phyloP scores from a whole-genome alignment of 1,140 invertebrate species.

The Platyscapa corneri region DNA sequence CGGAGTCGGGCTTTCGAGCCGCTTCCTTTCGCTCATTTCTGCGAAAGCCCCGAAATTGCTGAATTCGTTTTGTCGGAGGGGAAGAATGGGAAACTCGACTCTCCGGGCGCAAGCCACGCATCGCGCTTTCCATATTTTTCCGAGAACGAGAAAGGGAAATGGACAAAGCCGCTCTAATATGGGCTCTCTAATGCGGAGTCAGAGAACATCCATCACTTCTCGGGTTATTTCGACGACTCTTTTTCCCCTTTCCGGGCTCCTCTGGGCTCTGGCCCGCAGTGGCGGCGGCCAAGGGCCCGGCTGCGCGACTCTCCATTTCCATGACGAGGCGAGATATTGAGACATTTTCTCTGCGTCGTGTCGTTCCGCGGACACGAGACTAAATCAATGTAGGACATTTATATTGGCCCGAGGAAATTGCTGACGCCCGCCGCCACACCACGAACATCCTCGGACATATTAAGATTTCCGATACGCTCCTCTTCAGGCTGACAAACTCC shows the following conservation, averaged over 20 bases:
- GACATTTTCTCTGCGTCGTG: slow-evolving; percentile 54
- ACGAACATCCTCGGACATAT: slow-evolving; percentile 68
- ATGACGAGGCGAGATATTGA: slow-evolving; percentile 56
- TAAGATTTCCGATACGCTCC: slow-evolving; percentile 71
- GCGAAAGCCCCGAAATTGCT: too few species aligned
- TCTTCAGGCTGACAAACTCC: slow-evolving; percentile 49
- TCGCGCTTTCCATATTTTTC: not conserved
- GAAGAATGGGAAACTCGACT: too few species aligned
- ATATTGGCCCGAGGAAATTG: slow-evolving; percentile 71
- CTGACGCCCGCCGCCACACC: slow-evolving; percentile 61
- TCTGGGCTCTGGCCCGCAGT: not conserved
- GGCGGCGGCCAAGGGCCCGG: not conserved
- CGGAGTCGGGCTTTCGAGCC: too few species aligned
- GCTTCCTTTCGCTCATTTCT: too few species aligned
- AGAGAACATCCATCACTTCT: slow-evolving; percentile 43
- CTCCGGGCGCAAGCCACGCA: not conserved
- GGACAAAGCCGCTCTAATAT: slow-evolving; percentile 25
- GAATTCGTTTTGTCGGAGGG: too few species aligned
- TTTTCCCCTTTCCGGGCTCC: slow-evolving; percentile 10
- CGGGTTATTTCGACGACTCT: slow-evolving; percentile 34
- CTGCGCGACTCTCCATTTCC: slow-evolving; percentile 43
- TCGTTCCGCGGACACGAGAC: slow-evolving; percentile 47
- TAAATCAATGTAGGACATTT: slow-evolving; percentile 73
- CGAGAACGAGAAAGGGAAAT: slow-evolving; percentile 15
- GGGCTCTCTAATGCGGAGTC: not conserved